Conservation (phyloP, 2,797 vertebrate species). For the Microchirus variegatus region DNA sequence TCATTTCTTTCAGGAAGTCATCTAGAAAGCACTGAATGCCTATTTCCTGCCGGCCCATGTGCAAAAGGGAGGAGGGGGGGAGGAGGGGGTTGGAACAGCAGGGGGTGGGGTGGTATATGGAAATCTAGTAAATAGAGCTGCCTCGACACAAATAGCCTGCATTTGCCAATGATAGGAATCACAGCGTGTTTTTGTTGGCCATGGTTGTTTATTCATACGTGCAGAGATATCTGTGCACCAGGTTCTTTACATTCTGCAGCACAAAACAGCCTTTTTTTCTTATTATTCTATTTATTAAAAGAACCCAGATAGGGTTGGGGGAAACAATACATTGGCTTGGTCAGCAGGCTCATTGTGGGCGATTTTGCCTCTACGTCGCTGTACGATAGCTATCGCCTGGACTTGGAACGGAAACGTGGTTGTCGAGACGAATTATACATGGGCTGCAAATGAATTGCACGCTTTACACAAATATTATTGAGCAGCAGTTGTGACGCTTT, state of each 20-base stretch:
- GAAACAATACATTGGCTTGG: constrained; percentile 54
- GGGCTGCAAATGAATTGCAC: not conserved
- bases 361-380: constrained; percentile 44
- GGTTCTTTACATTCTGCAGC: constrained; percentile 22
- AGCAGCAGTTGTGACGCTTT: not conserved
- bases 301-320: constrained; percentile 32
- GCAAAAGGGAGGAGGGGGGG: constrained; percentile 24
- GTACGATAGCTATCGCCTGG: constrained; percentile 41
- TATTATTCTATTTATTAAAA: constrained; percentile 51
- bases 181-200: constrained; percentile 64
- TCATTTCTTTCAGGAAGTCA: constrained; percentile 80
- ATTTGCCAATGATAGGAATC: constrained; percentile 63
- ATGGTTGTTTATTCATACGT: constrained; percentile 61
- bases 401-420: constrained; percentile 30
- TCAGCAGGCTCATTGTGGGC: constrained; percentile 56
- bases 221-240: constrained; percentile 47
- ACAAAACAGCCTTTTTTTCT: constrained; percentile 7
- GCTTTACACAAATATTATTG: not conserved
- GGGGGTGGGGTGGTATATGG: constrained; percentile 46
- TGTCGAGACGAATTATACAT: constrained; percentile 24
- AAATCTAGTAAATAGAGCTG: constrained; percentile 65
- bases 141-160: constrained; percentile 65
- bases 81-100: constrained; percentile 26
- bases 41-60: constrained; percentile 69
- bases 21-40: constrained; percentile 76